Evolutionary conservation across 2,113 vertebrate genomes (phyloP).

Genomic region (Penelope pileata): DNA sequence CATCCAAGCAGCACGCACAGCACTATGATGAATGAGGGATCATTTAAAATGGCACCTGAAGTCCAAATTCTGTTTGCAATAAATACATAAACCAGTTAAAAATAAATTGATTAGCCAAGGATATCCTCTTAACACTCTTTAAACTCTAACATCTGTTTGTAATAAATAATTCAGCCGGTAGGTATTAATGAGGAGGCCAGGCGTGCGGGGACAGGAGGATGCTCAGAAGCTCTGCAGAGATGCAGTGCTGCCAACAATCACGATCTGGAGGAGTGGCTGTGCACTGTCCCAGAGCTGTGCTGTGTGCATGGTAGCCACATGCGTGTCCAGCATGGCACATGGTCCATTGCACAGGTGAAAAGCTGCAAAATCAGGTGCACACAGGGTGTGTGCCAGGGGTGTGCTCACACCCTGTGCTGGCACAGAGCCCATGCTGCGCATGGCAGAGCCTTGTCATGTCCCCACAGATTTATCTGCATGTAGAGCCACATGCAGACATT

Average conservation of each 20-base stretch:
- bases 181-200: slow-evolving; percentile 59
- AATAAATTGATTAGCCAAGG: slow-evolving; percentile 69
- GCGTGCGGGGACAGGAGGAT: neutral
- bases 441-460: neutral
- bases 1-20: neutral
- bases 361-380: accelerated
- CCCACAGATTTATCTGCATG: neutral
- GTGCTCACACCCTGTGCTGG: neutral
- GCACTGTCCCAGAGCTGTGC: neutral
- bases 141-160: slow-evolving; percentile 70
- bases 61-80: slow-evolving; percentile 23
- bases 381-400: accelerated
- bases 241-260: neutral
- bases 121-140: slow-evolving; percentile 65
- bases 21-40: neutral
- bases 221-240: neutral
- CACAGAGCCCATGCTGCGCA: no score
- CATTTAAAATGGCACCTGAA: neutral
- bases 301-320: accelerated
- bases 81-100: slow-evolving; percentile 61
- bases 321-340: accelerated
- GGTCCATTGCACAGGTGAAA: accelerated
- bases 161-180: slow-evolving; percentile 66
- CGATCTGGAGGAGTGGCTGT: neutral
- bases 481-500: accelerated